Evolutionary conservation across 53 echinoderm and acorn worm genomes (phyloP).

Genomic region (Apostichopus leukothele): DNA sequence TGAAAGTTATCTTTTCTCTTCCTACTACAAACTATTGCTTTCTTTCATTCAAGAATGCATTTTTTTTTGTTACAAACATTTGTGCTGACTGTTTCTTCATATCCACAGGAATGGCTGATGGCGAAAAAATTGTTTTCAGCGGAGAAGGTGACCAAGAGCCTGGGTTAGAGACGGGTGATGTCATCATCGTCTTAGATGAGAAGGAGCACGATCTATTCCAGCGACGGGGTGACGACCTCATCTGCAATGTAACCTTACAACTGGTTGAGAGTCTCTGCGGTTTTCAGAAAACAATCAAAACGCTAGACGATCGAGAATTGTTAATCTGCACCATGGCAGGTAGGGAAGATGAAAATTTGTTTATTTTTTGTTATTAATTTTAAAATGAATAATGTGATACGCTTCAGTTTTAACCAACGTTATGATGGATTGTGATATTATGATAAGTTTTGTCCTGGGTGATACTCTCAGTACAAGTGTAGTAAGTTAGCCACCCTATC

Average conservation of each 20-base stretch:
- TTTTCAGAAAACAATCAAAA: slow-evolving; percentile 77
- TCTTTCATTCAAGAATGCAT: too few species aligned
- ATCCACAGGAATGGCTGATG: slow-evolving; percentile 87
- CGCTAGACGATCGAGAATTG: slow-evolving; percentile 82
- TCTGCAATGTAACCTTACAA: slow-evolving; percentile 69
- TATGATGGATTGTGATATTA: too few species aligned
- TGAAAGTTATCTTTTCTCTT: too few species aligned
- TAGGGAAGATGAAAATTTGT: too few species aligned
- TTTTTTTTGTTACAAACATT: too few species aligned
- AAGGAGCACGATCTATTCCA: slow-evolving; percentile 72
- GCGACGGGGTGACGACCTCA: slow-evolving; percentile 72
- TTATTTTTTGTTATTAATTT: too few species aligned
- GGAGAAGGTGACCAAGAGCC: slow-evolving; percentile 99
- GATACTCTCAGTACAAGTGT: too few species aligned
- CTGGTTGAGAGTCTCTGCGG: slow-evolving; percentile 94
- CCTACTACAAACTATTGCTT: too few species aligned
- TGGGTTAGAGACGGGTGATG: slow-evolving; percentile 89
- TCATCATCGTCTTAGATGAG: slow-evolving; percentile 95
- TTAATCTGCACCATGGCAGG: slow-evolving; percentile 71
- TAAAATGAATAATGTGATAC: too few species aligned
- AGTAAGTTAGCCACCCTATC: too few species aligned
- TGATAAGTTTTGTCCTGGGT: too few species aligned
- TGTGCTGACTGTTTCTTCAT: not conserved
- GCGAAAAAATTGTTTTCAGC: slow-evolving; percentile 88
- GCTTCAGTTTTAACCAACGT: too few species aligned